These are phyloP conservation scores for Ariolimax columbianus DNA, from an alignment of 2,888 invertebrate species.

Conservation along the genomic window DNA sequence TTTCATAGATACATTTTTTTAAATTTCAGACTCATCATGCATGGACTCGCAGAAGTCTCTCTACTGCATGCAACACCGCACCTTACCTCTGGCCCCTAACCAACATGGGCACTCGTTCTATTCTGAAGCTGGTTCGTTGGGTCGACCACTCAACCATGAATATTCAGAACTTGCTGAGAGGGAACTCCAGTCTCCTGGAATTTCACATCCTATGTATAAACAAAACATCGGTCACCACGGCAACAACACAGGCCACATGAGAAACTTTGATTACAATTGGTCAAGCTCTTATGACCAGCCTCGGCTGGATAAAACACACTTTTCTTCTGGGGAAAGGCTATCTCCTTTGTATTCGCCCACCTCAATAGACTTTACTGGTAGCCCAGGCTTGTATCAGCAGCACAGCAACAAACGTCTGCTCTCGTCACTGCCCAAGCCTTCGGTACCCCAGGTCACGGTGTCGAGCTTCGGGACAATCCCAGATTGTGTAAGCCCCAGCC, in stretches of 20 bases:
- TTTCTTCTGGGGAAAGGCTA: conserved; percentile 35
- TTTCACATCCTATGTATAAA: conserved; percentile 24
- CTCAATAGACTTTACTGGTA: conserved; percentile 38
- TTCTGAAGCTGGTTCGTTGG: conserved; percentile 37
- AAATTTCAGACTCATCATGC: conserved; percentile 33
- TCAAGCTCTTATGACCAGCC: conserved; percentile 38
- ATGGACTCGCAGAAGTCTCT: conserved; percentile 32
- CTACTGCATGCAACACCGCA: conserved; percentile 47
- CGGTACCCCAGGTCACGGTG: background rate
- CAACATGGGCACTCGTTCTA: conserved; percentile 23
- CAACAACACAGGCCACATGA: background rate
- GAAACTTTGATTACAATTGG: conserved; percentile 45
- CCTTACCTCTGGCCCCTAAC: conserved; percentile 37
- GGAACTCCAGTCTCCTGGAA: conserved; percentile 16
- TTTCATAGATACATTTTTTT: background rate
- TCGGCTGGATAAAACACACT: conserved; percentile 29
- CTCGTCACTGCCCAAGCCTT: conserved; percentile 10
- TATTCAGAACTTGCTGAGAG: conserved; percentile 44
- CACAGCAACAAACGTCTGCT: conserved; percentile 28
- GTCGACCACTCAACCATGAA: conserved; percentile 41
- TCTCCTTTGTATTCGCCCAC: conserved; percentile 24
- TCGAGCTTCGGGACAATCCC: conserved; percentile 27
- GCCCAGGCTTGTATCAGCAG: background rate
- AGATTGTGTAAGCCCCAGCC: background rate
- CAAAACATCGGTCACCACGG: conserved; percentile 34